Evolutionary conservation across 2,888 invertebrate genomes (phyloP), one percentile per base, ranked within the genome.

Genomic region (Steinernema scapterisci): DNA sequence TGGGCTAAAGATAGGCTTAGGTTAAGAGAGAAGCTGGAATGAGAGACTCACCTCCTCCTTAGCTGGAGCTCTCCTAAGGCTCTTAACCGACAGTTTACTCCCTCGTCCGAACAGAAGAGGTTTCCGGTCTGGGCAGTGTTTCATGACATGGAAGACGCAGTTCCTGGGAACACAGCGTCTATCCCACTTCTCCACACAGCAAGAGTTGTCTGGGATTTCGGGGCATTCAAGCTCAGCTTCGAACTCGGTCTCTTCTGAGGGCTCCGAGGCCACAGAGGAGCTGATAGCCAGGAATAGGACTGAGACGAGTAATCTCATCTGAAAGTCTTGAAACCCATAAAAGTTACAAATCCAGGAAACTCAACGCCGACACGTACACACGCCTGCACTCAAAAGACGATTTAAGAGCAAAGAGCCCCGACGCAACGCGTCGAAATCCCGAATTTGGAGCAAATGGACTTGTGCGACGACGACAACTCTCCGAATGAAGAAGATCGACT

Each of bases 1-100:
- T 85, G 1, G 80, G 81, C 84, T 84, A 51, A 54, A 79, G 16
- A n/a, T 19, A 9, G 51, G 11, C 21, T 54, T 19, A 3, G 2
- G 2, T 54, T 16, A 54, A 9, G 2, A 9, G 27, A 73, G 9
- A 71, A 27, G 56, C 5, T 5, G 7, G 25, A 27, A 27, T 2
- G 5, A 16, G 25, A 6, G 38, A 6, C 44, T 44, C 6, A 74
- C 74, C 51, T 75, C 75, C 16, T 74, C 63, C 27, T 75, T 75
- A 25, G 56, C 43, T 5, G 75, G 75, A n/a, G 73, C 63, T 56
- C 75, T 31, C 19, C 75, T 38, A n/a, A 75, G 19, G 44, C 71
- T 71, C 21, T 71, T 19, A 21, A 71, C 63, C 16, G 25, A 27
- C 3, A 31, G 31, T 21, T 31, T 63, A 38, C 21, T 27, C 9